A percentile compares a stretch with the other conserved stretches of the same genome.
Evolutionary conservation across 2,113 vertebrate genomes (phyloP).

Genomic region (Scalopus aquaticus): DNA sequence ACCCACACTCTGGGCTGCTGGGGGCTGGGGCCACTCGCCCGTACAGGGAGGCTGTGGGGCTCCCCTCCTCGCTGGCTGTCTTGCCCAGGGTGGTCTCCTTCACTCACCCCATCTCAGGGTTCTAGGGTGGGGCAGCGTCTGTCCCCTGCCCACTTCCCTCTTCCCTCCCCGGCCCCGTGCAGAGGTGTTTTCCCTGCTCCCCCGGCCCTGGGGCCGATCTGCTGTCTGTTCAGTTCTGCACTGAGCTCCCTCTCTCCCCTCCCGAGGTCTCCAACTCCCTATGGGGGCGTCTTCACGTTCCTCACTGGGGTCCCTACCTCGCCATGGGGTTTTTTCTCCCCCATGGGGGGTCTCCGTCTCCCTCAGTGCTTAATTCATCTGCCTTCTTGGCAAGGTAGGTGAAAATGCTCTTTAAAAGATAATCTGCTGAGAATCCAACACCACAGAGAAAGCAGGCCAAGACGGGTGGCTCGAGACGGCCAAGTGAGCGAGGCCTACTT

Average conservation of each 20-base stretch:
- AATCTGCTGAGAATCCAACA: not conserved
- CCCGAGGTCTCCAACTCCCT: not conserved
- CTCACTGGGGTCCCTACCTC: not conserved
- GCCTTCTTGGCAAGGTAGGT: not conserved
- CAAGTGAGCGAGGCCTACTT: not conserved
- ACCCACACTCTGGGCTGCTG: not conserved
- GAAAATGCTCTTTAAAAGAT: not conserved
- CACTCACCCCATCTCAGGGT: fast-evolving
- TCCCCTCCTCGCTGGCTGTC: fast-evolving
- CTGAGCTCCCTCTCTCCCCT: not conserved
- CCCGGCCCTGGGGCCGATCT: not conserved
- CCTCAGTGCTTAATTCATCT: not conserved
- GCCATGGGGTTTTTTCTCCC: no score
- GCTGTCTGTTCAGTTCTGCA: fast-evolving
- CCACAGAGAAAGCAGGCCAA: fast-evolving
- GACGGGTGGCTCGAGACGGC: not conserved
- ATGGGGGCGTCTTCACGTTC: no score
- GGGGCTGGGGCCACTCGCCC: no score
- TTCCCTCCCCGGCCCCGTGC: no score
- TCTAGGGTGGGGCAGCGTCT: fast-evolving
- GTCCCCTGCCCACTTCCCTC: no score
- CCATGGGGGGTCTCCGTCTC: no score
- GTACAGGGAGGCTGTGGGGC: no score
- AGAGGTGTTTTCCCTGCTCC: not conserved
- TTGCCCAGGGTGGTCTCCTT: not conserved